phyloP scores from a whole-genome alignment of 1,140 invertebrate genomes.

The Meloidogyne exigua region DNA sequence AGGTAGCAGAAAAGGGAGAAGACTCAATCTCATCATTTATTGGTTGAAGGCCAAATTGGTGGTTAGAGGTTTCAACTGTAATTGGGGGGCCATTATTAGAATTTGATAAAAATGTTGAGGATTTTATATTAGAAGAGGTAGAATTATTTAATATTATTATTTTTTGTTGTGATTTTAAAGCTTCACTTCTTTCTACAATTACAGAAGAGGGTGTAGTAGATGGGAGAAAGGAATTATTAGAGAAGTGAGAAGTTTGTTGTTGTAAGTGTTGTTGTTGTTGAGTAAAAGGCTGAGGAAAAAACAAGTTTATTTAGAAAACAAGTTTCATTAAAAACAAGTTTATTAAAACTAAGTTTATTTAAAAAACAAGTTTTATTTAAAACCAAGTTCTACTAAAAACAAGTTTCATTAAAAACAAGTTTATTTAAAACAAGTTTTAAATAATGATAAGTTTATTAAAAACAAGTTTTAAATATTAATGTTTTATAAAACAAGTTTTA shows the following conservation, averaged over 20 bases:
- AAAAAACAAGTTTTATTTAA: not conserved
- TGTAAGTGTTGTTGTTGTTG: not conserved
- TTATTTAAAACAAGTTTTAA: no score
- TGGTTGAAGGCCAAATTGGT: not conserved
- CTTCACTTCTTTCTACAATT: not conserved
- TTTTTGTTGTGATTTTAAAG: conserved; percentile 2
- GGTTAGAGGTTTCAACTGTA: not conserved
- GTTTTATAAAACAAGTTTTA: not conserved
- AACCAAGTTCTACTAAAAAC: not conserved
- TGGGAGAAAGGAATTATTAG: not conserved
- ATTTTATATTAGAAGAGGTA: not conserved
- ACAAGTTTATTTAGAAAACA: not conserved
- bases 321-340: not conserved
- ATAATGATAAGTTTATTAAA: conserved; percentile 5
- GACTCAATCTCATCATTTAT: not conserved
- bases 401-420: not conserved
- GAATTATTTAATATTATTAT: not conserved
- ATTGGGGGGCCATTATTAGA: not conserved
- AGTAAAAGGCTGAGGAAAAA: not conserved
- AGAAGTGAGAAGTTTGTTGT: not conserved
- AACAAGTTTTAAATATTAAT: not conserved
- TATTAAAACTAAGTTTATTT: conserved; percentile 5
- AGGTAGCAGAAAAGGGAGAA: not conserved
- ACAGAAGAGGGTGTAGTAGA: conserved; percentile 1
- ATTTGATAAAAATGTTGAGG: not conserved